A percentile compares a stretch with the other conserved stretches of the same genome.
Conservation (phyloP, 35 echinoderm and acorn worm genomes). For the Apostichopus californicus region DNA sequence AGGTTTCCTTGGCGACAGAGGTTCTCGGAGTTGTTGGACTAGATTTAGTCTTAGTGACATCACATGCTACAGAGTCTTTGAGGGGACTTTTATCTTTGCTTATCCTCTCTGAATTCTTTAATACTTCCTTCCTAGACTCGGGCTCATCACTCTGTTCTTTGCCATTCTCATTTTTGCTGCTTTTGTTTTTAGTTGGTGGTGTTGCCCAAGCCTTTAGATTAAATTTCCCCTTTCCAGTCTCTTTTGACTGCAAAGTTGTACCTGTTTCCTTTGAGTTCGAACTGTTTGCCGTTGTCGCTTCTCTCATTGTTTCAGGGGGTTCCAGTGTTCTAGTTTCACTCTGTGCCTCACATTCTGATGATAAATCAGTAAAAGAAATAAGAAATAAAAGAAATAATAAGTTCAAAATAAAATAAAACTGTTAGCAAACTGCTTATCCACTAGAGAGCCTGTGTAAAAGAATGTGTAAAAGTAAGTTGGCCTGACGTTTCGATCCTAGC, state of each 20-base stretch:
- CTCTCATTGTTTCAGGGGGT: neutral
- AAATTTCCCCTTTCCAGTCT: neutral
- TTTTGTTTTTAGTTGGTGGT: neutral
- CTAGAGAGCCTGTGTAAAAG: too few species aligned
- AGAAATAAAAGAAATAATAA: too few species aligned
- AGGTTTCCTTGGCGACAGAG: neutral
- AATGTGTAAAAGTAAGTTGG: too few species aligned
- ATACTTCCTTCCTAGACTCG: neutral
- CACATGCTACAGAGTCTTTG: neutral
- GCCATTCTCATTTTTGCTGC: neutral
- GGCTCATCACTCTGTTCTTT: neutral
- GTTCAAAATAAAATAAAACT: too few species aligned
- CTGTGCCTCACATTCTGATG: neutral
- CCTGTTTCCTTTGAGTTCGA: neutral
- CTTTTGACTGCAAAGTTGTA: neutral
- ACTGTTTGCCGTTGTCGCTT: neutral
- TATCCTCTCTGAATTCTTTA: too few species aligned
- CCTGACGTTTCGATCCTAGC: too few species aligned
- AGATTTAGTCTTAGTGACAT: too few species aligned
- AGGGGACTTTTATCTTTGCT: neutral
- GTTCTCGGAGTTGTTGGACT: neutral
- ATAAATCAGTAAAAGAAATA: neutral
- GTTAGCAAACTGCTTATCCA: too few species aligned
- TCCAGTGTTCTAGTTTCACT: neutral
- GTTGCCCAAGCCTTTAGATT: slow-evolving; percentile 33